These are phyloP conservation scores for Eurytoma californica DNA, from an alignment of 2,888 invertebrate genomes.

Conservation along the genomic window DNA sequence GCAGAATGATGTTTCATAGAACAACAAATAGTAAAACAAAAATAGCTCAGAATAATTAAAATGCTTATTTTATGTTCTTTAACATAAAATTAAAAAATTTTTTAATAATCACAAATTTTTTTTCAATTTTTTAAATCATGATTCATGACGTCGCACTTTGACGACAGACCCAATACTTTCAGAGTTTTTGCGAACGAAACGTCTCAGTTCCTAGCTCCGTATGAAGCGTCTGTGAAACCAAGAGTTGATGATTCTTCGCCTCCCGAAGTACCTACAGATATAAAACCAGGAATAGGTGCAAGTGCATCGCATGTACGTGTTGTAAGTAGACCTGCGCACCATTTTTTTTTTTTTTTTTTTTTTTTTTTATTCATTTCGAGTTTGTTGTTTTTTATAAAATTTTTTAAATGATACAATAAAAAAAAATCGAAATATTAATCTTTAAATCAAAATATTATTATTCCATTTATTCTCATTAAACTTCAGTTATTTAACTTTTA, in stretches of 20 bases:
- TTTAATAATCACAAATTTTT: conserved; percentile 9
- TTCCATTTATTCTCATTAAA: conserved; percentile 30
- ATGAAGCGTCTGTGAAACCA: conserved; percentile 81
- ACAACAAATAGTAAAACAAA: no score
- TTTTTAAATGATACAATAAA: background rate
- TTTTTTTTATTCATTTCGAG: conserved; percentile 15
- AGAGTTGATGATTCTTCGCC: conserved; percentile 75
- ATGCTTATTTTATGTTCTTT: background rate
- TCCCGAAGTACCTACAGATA: conserved; percentile 69
- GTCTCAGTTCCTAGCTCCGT: conserved; percentile 84
- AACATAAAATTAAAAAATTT: background rate
- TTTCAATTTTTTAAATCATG: conserved; percentile 43
- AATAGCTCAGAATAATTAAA: background rate
- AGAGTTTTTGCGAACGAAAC: conserved; percentile 86
- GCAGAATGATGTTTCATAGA: background rate
- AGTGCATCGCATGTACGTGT: conserved; percentile 76
- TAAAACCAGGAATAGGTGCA: conserved; percentile 69
- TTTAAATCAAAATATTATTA: background rate
- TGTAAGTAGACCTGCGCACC: conserved; percentile 69
- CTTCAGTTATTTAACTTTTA: conserved; percentile 37
- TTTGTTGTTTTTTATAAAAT: background rate
- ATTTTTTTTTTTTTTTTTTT: conserved; percentile 64
- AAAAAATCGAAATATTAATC: background rate
- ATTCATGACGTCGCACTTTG: conserved; percentile 50
- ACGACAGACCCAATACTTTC: conserved; percentile 63